Evolutionary conservation across 2,797 vertebrate species (phyloP), one percentile per base, ranked within the genome.

Genomic region (Pipistrellus kuhlii): DNA sequence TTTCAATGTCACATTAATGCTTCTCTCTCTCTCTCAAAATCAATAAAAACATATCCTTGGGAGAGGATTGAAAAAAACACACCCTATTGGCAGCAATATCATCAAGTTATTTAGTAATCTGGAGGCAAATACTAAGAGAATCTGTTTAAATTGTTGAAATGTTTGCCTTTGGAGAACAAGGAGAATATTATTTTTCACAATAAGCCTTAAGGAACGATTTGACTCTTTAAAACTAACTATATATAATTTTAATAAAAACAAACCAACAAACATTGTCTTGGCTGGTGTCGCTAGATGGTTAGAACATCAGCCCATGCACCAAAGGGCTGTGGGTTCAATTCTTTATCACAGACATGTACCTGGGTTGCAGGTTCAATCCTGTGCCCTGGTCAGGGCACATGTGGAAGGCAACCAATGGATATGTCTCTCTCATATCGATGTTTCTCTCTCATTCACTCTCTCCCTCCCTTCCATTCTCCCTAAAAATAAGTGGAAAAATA

Each of bases 201-300:
- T 82, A 92, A 92, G 48, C 44, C 53, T 94, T 62, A 94, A 48
- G 20, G 41, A 93, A 68, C 48, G 87, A 84, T 78, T 25, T 87
- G 30, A 62, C 66, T 93, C 77, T 53, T 87, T 83, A 83, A 66
- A 78, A 78, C 64, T 78, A 73, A 80, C 3, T 57, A 87, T 20
- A 3, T 32, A 15, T 18, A 88, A 85, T 30, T 84, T 91, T 85
- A 82, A 86, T 53, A 38, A 81, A 89, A 59, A 68, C 55, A 91
- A 86, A 35, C 38, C 66, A 86, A n/a, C 38, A 77, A 46, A n/a
- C 3, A 5, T 30, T 30, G 27, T 30, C 27, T 62, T 62, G 59
- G 59, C 59, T 62, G 27, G 12, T 30, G 59, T 30, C 30, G 59
- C 27, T 62, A 30, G 5, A 62, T 62, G 59, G 59, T 62, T 30